Conservation (phyloP, 30 jellyfish, hydroid and myxozoan genomes). For the Pseudorhiza aurosa region DNA sequence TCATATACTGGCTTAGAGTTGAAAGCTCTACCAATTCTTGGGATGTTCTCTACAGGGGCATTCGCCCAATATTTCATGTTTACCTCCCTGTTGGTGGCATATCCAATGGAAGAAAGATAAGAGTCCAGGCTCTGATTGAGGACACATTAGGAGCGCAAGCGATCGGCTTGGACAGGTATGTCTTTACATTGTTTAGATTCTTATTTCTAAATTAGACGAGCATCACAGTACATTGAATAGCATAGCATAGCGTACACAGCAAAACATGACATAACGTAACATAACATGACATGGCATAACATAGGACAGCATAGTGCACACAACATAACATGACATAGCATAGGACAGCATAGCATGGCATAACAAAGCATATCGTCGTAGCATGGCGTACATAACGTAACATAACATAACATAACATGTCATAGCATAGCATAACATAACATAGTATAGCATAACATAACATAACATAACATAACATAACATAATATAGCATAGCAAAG, state of each 20-base stretch:
- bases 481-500: constrained; percentile 39
- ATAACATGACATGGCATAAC: too few species aligned
- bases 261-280: too few species aligned
- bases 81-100: constrained; percentile 61
- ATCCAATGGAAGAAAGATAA: constrained; percentile 3
- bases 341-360: too few species aligned
- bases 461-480: constrained; percentile 48
- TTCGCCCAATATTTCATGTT: constrained; percentile 16
- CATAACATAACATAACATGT: neutral
- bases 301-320: too few species aligned
- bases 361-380: too few species aligned
- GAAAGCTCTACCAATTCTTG: constrained; percentile 17
- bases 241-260: too few species aligned
- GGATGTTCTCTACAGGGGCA: constrained; percentile 79
- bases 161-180: constrained; percentile 72
- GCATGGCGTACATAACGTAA: neutral
- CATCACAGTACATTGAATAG: too few species aligned
- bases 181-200: too few species aligned
- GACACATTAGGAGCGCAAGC: constrained; percentile 83
- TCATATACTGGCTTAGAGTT: constrained; percentile 56
- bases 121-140: constrained; percentile 64
- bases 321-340: too few species aligned
- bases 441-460: constrained; percentile 41
- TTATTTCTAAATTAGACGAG: too few species aligned
- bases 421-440: constrained; percentile 36